These are phyloP conservation scores for Coronaproctus castanopsis DNA, from an alignment of 2,888 invertebrate genomes.

Conservation along the genomic window DNA sequence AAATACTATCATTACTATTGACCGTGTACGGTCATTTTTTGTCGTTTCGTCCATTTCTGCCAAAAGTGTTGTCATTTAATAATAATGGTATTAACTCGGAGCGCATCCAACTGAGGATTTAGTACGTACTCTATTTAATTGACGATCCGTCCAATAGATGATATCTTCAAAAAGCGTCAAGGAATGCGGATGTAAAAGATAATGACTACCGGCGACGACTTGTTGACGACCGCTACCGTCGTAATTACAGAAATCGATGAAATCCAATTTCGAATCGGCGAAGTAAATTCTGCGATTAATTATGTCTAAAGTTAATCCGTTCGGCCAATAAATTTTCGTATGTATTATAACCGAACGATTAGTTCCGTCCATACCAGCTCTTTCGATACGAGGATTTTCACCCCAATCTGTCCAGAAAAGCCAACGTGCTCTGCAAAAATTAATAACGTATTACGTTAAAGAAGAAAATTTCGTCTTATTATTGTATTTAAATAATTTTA, in stretches of 20 bases:
- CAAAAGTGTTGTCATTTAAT: no score
- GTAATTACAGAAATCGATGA: conserved; percentile 93
- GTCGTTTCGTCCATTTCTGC: no score
- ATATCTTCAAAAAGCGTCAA: conserved; percentile 88
- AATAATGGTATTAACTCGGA: no score
- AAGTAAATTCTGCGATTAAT: conserved; percentile 87
- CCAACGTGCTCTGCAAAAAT: conserved; percentile 38
- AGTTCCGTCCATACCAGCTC: conserved; percentile 89
- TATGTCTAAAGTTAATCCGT: conserved; percentile 87
- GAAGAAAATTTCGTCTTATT: not conserved
- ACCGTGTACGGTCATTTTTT: no score
- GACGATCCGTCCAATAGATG: conserved; percentile 89
- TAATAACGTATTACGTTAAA: not conserved
- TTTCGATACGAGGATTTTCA: conserved; percentile 84
- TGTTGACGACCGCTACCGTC: conserved; percentile 79
- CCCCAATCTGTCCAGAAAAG: conserved; percentile 99
- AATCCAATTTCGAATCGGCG: conserved; percentile 90
- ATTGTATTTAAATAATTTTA: conserved; percentile 1
- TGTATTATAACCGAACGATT: conserved; percentile 65
- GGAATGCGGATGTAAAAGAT: conserved; percentile 85
- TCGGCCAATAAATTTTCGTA: conserved; percentile 95
- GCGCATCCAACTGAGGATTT: no score
- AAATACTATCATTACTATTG: no score
- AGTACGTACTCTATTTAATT: conserved; percentile 66
- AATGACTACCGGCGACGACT: conserved; percentile 71